Evolutionary conservation across 2,113 vertebrate species (phyloP), one percentile per base, ranked within the genome.

Genomic region (Rhinolophus sinicus): DNA sequence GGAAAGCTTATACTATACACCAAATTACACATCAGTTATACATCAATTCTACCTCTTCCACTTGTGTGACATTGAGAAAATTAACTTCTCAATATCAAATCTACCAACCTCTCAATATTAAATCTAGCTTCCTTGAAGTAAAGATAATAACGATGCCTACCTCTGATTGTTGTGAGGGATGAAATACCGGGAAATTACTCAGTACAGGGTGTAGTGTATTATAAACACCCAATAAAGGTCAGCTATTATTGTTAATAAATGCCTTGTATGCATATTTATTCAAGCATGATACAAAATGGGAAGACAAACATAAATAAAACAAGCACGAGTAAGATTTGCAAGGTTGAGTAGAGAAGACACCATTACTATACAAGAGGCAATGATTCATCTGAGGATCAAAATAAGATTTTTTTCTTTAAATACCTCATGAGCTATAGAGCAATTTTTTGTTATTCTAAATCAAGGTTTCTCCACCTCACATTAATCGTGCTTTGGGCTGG

Each of bases 331-430:
- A 80, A 54, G 56, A 93, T 83, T 75, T 18, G 88, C 72, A 38
- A 11, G 38, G 52, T 75, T 30, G 62, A 69, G 24, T 50, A 18
- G 80, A 81, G 62, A 72, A 69, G 56, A 60, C 35, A 99, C 99
- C 96, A 99, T 98, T 99, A 99, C 99, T 98, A 99, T 10, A 22
- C 28, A 82, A 92, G 58, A 81, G n/a, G 30, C 6, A 89, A 52
- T 21, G 58, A 86, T 8, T 77, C 52, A 92, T 64, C 70, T 67
- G 40, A 85, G 19, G 47, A 84, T 73, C 78, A 73, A 84, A 91
- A 30, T 62, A 64, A 70, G 19, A 26, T 38, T 13, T 54, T 86
- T 69, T 92, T 78, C 16, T 50, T 93, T 44, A 83, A 72, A n/a
- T 28, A 65, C 12, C 6, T 77, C 44, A 60, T 52, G 21, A 75